Evolutionary conservation across 2,797 vertebrate genomes (phyloP), one percentile per base, ranked within the genome.

Genomic region (Helostoma temminkii): DNA sequence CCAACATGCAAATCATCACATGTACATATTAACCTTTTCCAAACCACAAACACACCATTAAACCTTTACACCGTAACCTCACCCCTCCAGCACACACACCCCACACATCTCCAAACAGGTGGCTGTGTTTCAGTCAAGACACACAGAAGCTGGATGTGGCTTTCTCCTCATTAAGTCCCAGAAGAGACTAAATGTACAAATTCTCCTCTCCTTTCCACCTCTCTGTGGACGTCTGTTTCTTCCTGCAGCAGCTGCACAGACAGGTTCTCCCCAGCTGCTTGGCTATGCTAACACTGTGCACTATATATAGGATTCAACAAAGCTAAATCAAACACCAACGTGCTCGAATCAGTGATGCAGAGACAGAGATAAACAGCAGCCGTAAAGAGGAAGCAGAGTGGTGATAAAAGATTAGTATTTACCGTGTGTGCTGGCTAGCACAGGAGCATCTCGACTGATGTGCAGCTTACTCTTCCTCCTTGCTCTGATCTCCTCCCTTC

Each of bases 61-160:
- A 69, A 65, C 37, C 34, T 43, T 25, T 69, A 50, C 70, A 69
- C 19, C 19, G 45, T 76, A 83, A 89, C 74, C 81, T 82, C 88
- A 72, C 82, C 82, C 76, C 78, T 32, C 70, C 70, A 65, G 67
- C 71, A 71, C 65, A 74, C 30, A 58, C 37, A 21, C 1, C 19
- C 21, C 80, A 81, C 88, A 82, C 81, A 83, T 84, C 80, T 74
- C 77, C 79, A 87, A 91, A 93, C 91, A 93, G 91, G 91, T 93
- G 91, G 81, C 83, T 76, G 71, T 65, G 74, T 78, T 77, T 81
- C 78, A 78, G 81, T 70, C 77, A 71, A 71, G 83, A 83, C 41
- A 77, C 77, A 66, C 64, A 70, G 32, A 75, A 36, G 61, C 85
- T 54, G 74, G 76, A 82, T 76, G 70, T 61, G 71, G 71, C 61